A percentile compares a stretch with the other conserved stretches of the same genome.
Evolutionary conservation across 2,888 invertebrate genomes (phyloP).

Genomic region (Melanotus villosus): DNA sequence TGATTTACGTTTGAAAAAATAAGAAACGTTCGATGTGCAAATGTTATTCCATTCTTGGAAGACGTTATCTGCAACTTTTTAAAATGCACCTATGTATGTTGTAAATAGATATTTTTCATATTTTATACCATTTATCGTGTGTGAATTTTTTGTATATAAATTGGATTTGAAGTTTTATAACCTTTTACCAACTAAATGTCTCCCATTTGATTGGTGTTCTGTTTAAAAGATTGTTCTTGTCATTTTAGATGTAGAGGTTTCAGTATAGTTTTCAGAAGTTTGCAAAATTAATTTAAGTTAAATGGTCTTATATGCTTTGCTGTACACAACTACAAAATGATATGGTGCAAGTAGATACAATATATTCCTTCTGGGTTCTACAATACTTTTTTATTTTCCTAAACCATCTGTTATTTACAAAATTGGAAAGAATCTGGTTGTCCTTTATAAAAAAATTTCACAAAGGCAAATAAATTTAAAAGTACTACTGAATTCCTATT

Average conservation of each 20-base stretch:
- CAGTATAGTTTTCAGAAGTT: neutral
- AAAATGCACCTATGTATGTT: conserved; percentile 6
- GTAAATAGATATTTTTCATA: conserved; percentile 9
- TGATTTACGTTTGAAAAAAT: neutral
- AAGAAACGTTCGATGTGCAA: neutral
- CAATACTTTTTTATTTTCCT: no score
- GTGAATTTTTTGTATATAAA: neutral
- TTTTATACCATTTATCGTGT: conserved; percentile 8
- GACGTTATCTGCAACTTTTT: neutral
- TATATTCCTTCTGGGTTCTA: no score
- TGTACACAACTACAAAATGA: no score
- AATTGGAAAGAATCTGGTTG: no score
- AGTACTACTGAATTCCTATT: no score
- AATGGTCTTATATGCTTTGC: no score
- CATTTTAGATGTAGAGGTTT: neutral
- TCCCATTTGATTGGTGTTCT: neutral
- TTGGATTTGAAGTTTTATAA: neutral
- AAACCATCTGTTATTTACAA: no score
- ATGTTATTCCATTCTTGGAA: neutral
- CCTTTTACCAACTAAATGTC: neutral
- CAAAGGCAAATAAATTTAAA: no score
- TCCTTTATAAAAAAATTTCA: no score
- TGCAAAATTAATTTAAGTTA: no score
- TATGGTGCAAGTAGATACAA: no score
- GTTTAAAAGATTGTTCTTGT: neutral